A percentile compares a stretch with the other conserved stretches of the same genome.
Conservation (phyloP, 1,140 invertebrate species). For the Ceratoteleas bidentatus region DNA sequence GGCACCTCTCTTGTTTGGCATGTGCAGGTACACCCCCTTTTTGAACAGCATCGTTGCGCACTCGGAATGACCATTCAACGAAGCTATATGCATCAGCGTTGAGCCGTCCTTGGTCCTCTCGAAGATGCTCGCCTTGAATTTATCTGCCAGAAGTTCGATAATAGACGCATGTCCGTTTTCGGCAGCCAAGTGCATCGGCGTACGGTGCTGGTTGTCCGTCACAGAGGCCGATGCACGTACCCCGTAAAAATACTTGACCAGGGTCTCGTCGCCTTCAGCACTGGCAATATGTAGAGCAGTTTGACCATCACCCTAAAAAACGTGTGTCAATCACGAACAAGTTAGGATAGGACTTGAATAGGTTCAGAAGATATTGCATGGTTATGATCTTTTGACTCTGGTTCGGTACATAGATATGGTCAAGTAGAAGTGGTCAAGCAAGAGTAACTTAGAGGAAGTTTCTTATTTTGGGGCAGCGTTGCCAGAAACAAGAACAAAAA, state of each 20-base stretch:
- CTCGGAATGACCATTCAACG: conserved; percentile 97
- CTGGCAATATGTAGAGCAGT: conserved; percentile 96
- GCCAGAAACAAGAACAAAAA: too few species aligned
- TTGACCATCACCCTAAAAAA: conserved; percentile 90
- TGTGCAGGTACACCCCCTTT: conserved; percentile 99
- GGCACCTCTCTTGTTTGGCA: conserved; percentile 98
- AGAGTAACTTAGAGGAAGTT: too few species aligned
- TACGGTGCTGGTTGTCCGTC: conserved; percentile 96
- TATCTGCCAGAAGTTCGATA: conserved; percentile 97
- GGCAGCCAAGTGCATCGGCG: conserved; percentile 97
- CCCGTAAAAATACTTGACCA: conserved; percentile 97
- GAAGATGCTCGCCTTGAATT: conserved; percentile 97
- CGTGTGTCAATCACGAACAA: neutral
- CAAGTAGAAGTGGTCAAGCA: too few species aligned
- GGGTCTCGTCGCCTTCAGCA: conserved; percentile 95
- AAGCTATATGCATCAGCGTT: conserved; percentile 99
- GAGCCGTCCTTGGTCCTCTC: conserved; percentile 98
- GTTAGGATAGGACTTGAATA: too few species aligned
- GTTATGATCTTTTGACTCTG: too few species aligned
- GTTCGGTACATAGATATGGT: too few species aligned
- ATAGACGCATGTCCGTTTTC: conserved; percentile 97
- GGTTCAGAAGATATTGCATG: too few species aligned
- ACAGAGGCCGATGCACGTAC: conserved; percentile 96
- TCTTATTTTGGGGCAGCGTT: too few species aligned
- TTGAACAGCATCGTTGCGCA: conserved; percentile 99